Evolutionary conservation across 2,797 vertebrate species (phyloP).

Genomic region (Tapera naevia): DNA sequence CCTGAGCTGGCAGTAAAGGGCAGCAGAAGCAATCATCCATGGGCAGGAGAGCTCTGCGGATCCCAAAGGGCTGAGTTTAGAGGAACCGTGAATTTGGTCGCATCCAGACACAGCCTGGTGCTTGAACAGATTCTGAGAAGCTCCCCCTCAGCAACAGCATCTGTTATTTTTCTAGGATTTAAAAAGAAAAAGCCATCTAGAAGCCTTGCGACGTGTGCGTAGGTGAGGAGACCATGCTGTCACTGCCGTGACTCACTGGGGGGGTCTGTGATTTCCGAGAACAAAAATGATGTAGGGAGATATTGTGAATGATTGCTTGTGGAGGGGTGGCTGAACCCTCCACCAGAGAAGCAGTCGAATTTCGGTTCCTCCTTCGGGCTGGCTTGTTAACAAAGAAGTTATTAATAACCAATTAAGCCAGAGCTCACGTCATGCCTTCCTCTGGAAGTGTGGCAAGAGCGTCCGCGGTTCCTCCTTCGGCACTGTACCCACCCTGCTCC

Average conservation of each 20-base stretch:
- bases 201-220: neutral
- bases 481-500: neutral
- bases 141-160: conserved; percentile 27
- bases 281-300: neutral
- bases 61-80: neutral
- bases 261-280: neutral
- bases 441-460: conserved; percentile 9
- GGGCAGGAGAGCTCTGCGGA: neutral
- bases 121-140: neutral
- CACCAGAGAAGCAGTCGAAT: neutral
- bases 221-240: conserved; percentile 32
- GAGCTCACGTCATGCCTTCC: conserved; percentile 10
- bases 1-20: neutral
- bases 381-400: conserved; percentile 41
- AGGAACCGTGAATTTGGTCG: neutral
- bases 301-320: neutral
- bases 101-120: neutral
- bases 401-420: conserved; percentile 43
- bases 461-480: neutral
- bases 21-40: neutral
- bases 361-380: neutral
- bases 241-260: neutral
- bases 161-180: conserved; percentile 56
- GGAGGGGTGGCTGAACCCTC: neutral
- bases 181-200: neutral